Evolutionary conservation across 2,797 vertebrate genomes (phyloP).

Genomic region (Varecia variegata): DNA sequence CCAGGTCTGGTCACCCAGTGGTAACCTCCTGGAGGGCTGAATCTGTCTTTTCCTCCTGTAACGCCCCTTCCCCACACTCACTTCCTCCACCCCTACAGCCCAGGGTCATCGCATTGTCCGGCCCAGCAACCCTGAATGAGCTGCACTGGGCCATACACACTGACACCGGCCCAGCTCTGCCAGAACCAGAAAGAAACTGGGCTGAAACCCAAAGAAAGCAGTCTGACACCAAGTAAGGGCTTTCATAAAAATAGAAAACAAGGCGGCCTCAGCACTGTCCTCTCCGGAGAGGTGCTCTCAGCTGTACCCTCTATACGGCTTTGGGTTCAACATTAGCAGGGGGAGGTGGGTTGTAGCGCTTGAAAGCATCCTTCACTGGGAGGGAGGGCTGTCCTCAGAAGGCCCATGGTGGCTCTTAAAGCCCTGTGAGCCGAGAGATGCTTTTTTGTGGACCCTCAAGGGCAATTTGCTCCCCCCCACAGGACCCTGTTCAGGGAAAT

Average conservation of each 20-base stretch:
- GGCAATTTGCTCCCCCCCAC: constrained; percentile 29
- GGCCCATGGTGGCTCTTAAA: constrained; percentile 8
- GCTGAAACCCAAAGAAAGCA: constrained; percentile 46
- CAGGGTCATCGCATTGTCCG: background rate
- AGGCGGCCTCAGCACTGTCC: background rate
- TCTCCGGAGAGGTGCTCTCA: background rate
- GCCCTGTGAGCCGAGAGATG: background rate
- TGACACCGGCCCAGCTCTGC: background rate
- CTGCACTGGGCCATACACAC: background rate
- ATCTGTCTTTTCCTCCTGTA: background rate
- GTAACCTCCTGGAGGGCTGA: background rate
- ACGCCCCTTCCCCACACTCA: background rate
- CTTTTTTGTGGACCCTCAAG: background rate
- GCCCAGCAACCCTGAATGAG: background rate
- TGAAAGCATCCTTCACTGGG: background rate
- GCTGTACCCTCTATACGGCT: background rate
- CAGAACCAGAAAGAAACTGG: constrained; percentile 41
- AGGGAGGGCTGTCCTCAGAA: background rate
- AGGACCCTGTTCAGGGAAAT: constrained; percentile 22
- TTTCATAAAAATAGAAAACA: constrained; percentile 55
- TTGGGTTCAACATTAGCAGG: background rate
- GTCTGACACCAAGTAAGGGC: background rate
- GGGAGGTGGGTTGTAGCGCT: background rate
- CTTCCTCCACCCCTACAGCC: background rate
- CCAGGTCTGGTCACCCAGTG: background rate